These are phyloP conservation scores for Betta splendens DNA, from an alignment of 2,797 vertebrate genomes.

Conservation along the genomic window DNA sequence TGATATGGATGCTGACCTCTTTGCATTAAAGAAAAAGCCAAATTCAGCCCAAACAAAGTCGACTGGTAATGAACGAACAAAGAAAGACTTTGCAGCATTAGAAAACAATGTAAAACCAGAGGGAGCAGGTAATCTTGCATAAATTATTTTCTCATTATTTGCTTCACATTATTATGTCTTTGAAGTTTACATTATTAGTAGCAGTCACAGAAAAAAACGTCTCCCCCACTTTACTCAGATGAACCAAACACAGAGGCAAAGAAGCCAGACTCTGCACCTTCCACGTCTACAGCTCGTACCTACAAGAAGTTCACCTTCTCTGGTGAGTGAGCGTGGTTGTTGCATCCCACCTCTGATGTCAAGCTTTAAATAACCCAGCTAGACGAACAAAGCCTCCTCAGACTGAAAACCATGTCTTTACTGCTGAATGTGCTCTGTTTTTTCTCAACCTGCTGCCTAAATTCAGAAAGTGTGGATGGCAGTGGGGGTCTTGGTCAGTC, in stretches of 20 bases:
- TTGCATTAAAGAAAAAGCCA: conserved; percentile 78
- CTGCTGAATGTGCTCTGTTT: conserved; percentile 23
- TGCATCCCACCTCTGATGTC: neutral
- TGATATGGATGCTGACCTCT: conserved; percentile 87
- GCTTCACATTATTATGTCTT: conserved; percentile 13
- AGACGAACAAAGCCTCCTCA: neutral
- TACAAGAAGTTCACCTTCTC: conserved; percentile 84
- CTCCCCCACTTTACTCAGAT: conserved; percentile 59
- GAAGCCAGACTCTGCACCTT: conserved; percentile 70
- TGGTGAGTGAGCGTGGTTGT: conserved; percentile 70
- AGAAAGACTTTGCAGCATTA: conserved; percentile 32
- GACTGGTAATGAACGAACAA: conserved; percentile 49
- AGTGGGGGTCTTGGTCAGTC: conserved; percentile 47
- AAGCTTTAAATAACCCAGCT: neutral
- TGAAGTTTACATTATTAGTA: conserved; percentile 33
- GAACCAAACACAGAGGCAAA: conserved; percentile 48
- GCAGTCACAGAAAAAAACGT: conserved; percentile 19
- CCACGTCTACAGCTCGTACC: conserved; percentile 40
- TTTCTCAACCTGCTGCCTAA: conserved; percentile 33
- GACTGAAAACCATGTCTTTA: neutral
- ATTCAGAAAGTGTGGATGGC: conserved; percentile 53
- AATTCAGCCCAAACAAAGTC: conserved; percentile 70
- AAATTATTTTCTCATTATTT: conserved; percentile 38
- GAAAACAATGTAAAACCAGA: conserved; percentile 43
- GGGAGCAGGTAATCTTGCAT: conserved; percentile 56